phyloP scores from a whole-genome alignment of 2,113 vertebrate species.

The Campylomormyrus numenius region DNA sequence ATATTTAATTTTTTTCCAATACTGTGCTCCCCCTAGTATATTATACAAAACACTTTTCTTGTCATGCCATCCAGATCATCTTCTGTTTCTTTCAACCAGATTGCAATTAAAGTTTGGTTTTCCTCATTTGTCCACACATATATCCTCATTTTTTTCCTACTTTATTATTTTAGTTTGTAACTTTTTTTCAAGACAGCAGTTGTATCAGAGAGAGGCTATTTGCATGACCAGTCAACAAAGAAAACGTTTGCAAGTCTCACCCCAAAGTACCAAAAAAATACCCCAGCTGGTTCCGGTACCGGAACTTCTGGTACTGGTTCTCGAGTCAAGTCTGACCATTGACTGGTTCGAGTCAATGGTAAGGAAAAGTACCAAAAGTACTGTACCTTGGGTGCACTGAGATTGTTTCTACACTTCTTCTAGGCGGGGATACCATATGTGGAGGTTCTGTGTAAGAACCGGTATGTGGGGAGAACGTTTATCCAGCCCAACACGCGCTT shows the following conservation, averaged over 20 bases:
- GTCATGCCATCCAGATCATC: too few species aligned
- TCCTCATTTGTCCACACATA: neutral
- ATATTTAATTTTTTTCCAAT: too few species aligned
- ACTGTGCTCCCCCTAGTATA: too few species aligned
- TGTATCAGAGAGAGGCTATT: neutral
- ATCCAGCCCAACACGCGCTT: constrained; percentile 96
- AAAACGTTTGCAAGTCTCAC: neutral
- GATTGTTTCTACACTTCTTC: constrained; percentile 15
- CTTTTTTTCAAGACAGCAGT: neutral
- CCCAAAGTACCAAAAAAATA: neutral
- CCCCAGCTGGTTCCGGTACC: neutral
- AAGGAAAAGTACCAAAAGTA: neutral
- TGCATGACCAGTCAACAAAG: neutral
- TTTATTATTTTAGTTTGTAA: neutral
- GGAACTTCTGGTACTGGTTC: neutral
- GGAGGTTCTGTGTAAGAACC: constrained; percentile 95
- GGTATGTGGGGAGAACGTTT: constrained; percentile 92
- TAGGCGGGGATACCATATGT: constrained; percentile 86
- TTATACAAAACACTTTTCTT: too few species aligned
- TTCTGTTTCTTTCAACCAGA: too few species aligned
- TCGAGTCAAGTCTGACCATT: too few species aligned
- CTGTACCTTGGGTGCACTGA: neutral
- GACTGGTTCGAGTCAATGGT: neutral
- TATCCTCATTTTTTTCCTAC: neutral
- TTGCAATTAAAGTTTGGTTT: neutral